These are phyloP conservation scores for Pangasius macronema DNA, from an alignment of 2,797 vertebrate genomes.

Conservation along the genomic window DNA sequence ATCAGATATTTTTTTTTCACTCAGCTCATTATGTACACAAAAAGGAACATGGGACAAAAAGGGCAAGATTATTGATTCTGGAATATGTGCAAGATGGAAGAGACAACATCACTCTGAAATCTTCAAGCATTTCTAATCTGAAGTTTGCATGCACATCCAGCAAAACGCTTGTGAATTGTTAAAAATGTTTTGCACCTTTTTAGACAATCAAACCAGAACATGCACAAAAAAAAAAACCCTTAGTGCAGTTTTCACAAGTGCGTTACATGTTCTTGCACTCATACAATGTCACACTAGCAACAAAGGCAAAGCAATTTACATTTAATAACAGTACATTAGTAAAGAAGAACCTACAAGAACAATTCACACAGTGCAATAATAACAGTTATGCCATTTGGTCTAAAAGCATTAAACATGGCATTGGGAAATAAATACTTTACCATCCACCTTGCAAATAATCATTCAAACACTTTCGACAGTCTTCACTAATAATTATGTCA, in stretches of 20 bases:
- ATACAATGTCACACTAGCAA: background rate
- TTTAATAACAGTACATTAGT: background rate
- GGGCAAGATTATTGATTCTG: constrained; percentile 47
- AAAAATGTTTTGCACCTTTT: background rate
- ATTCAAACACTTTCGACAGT: background rate
- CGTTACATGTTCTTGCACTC: background rate
- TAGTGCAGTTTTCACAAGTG: background rate
- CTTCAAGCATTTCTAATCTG: background rate
- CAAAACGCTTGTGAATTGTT: background rate
- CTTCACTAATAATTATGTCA: background rate
- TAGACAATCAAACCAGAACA: background rate
- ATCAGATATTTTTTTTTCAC: constrained; percentile 45
- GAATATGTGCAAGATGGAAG: constrained; percentile 15
- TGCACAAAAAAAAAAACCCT: background rate
- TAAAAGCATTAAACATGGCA: background rate
- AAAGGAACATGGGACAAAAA: constrained; percentile 16
- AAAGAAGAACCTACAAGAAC: background rate
- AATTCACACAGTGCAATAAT: background rate
- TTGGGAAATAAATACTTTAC: background rate
- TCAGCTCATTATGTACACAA: constrained; percentile 37
- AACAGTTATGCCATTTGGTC: background rate
- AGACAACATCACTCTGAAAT: too few relatives aligned
- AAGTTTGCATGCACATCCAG: background rate
- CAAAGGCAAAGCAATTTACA: background rate
- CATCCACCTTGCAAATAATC: background rate